These are phyloP conservation scores for Brachyrhaphis roseni DNA, from an alignment of 2,797 vertebrate species.

Conservation along the genomic window DNA sequence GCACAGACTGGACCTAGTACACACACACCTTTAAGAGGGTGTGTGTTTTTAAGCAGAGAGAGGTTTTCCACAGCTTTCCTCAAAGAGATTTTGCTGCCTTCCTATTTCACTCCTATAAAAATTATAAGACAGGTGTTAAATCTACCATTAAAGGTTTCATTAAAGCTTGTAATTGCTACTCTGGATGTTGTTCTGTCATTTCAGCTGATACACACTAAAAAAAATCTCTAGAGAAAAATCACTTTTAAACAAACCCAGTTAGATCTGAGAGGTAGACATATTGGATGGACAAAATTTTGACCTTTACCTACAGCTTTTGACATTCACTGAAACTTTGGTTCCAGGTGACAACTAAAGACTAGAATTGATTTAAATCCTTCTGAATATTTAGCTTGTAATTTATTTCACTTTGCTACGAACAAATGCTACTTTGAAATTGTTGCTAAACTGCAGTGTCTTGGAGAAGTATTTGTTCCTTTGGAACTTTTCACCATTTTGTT, in stretches of 20 bases:
- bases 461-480: background rate
- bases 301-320: background rate
- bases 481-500: background rate
- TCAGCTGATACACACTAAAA: background rate
- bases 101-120: slow-evolving; percentile 69
- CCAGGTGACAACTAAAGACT: slow-evolving; percentile 29
- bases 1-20: slow-evolving; percentile 25
- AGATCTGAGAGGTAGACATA: background rate
- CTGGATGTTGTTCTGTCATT: slow-evolving; percentile 51
- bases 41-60: slow-evolving; percentile 63
- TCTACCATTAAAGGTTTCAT: slow-evolving; percentile 67
- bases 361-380: slow-evolving; percentile 11
- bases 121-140: slow-evolving; percentile 73
- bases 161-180: slow-evolving; percentile 67
- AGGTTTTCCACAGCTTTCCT: background rate
- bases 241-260: slow-evolving; percentile 10
- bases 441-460: background rate
- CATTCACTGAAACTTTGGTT: background rate
- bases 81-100: slow-evolving; percentile 48
- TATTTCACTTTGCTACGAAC: slow-evolving; percentile 13
- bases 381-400: slow-evolving; percentile 1
- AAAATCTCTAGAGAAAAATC: background rate
- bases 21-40: slow-evolving; percentile 45
- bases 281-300: background rate
- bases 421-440: background rate